Base-by-base conservation (phyloP, 2,113 vertebrate genomes). In the Colinus virginianus region DNA sequence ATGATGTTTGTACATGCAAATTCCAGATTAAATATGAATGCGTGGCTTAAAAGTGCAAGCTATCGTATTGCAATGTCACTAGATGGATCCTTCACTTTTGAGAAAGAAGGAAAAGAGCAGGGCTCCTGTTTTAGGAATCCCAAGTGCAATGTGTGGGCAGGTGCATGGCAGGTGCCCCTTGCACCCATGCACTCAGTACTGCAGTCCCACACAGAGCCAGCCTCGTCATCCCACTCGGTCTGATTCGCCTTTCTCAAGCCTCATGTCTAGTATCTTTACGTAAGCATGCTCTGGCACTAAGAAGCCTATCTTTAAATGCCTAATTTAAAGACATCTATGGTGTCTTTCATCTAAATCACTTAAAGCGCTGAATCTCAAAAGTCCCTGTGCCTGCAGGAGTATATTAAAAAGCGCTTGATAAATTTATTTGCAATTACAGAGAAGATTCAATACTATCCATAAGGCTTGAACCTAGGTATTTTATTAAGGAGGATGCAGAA, bases 81-180 rank as follows among this genome's bases (percentile, higher is more conserved):
- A 32, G 32, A 49, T 20, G 21, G 20, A 46, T 28, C 7, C 20
- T 68, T 18, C 22, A 16, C 23, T 69, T 45, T 2, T 69, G 38
- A 76, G 84, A 78, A 69, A n/a, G 16, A 58, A 34, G 30, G 5
- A 38, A 68, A 62, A n/a, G 72, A 82, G 42, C 9, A 28, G 11
- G 11, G 34, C 7, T 84, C 69, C 69, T 34, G 20, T 2, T 82
- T 46, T 42, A 42, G 56, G 34, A 61, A 49, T 43, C 11, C 18
- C 26, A 26, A 0, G 2, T 0, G 5, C 4, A 2, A 28, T 14
- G 36, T 45, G 53, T 21, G 51, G 11, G 3, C 2, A 1, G 26
- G 36, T 0, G 0, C n/a, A 28, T 14, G 11, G 13, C 25, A 45
- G 11, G 2, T 49, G 3, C 8, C 10, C 34, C 23, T 32, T 3